These are phyloP conservation scores for Galerucella nymphaeae DNA, from an alignment of 2,888 invertebrate species.

Conservation along the genomic window DNA sequence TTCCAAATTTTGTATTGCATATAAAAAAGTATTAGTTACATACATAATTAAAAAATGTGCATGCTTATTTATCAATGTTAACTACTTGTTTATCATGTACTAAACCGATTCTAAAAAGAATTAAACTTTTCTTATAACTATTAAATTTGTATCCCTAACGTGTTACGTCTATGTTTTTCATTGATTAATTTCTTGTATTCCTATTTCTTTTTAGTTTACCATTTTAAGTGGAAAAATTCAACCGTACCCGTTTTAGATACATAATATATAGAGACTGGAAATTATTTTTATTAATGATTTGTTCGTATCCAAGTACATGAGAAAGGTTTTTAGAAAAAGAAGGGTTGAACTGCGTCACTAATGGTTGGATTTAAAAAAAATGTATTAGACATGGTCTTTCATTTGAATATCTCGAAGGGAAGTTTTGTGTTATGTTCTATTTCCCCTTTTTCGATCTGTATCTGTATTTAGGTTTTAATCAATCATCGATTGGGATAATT, in stretches of 20 bases:
- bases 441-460: conserved; percentile 41
- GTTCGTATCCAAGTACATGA: conserved; percentile 40
- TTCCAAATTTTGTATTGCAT: too few species aligned
- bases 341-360: conserved; percentile 46
- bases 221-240: conserved; percentile 47
- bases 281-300: conserved; percentile 47
- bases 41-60: too few species aligned
- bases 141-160: background rate
- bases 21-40: too few species aligned
- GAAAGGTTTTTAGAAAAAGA: conserved; percentile 46
- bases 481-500: conserved; percentile 38
- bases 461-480: conserved; percentile 29
- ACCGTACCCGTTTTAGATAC: conserved; percentile 39
- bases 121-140: background rate
- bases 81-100: too few species aligned
- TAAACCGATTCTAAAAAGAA: too few species aligned
- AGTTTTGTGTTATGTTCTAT: conserved; percentile 32
- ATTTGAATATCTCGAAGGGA: conserved; percentile 45
- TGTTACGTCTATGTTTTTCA: background rate
- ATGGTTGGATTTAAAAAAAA: conserved; percentile 35
- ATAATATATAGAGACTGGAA: conserved; percentile 17
- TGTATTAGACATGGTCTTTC: conserved; percentile 45
- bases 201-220: conserved; percentile 45
- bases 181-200: conserved; percentile 25
- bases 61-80: too few species aligned